phyloP scores from a whole-genome alignment of 2,113 vertebrate species.

The Anoplopoma fimbria region DNA sequence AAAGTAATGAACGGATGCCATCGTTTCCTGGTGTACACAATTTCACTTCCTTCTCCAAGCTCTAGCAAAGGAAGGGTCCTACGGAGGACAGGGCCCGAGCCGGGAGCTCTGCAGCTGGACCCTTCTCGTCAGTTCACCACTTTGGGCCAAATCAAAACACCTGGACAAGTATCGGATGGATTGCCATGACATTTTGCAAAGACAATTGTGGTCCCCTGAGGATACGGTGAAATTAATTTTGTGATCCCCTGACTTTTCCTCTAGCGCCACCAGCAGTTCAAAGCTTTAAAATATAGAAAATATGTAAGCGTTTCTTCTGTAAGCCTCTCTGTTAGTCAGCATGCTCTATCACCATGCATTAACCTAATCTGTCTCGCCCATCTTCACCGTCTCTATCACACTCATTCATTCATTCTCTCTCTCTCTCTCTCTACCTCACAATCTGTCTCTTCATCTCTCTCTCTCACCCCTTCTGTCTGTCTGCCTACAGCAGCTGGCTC shows the following conservation, averaged over 20 bases:
- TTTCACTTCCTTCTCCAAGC: too few relatives aligned
- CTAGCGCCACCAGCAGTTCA: neutral
- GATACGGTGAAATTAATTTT: neutral
- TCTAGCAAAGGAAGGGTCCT: too few relatives aligned
- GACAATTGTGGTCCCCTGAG: neutral
- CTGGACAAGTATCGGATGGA: neutral
- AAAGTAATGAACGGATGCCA: neutral
- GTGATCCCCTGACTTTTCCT: neutral
- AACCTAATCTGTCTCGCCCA: conserved; percentile 63
- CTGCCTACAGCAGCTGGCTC: conserved; percentile 77
- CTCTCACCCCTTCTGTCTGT: conserved; percentile 45
- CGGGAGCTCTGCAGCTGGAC: neutral
- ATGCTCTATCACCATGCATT: conserved; percentile 66
- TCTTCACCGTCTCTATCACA: conserved; percentile 5
- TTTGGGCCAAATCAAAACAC: neutral
- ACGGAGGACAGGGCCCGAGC: too few relatives aligned
- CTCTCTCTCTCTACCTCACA: conserved; percentile 7
- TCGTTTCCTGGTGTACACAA: neutral
- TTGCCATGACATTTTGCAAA: neutral
- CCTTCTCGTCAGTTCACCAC: neutral
- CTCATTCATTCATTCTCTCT: neutral
- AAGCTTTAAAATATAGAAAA: neutral
- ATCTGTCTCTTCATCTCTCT: conserved; percentile 22
- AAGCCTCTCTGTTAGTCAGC: conserved; percentile 36
- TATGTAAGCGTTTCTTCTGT: neutral